phyloP scores from a whole-genome alignment of 23 tunicate species.

The Diplosoma virens region DNA sequence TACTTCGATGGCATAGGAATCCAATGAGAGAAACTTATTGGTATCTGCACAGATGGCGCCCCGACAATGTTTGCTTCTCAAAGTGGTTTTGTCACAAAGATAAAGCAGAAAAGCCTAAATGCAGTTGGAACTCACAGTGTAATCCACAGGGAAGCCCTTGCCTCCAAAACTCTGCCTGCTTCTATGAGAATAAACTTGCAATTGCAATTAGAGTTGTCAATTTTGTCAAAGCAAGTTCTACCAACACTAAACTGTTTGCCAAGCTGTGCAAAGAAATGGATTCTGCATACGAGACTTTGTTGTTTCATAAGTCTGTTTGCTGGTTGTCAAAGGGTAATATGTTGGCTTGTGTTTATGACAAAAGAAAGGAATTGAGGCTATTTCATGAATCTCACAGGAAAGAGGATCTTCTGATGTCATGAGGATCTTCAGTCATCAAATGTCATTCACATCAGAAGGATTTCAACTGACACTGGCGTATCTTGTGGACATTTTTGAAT shows the following conservation, averaged over 20 bases:
- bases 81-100: too few relatives aligned
- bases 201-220: conserved; percentile 42
- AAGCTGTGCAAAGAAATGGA: conserved; percentile 39
- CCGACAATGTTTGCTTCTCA: too few relatives aligned
- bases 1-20: too few relatives aligned
- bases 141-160: conserved; percentile 41
- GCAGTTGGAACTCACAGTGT: conserved; percentile 51
- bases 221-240: too few relatives aligned
- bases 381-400: conserved; percentile 36
- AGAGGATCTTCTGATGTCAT: conserved; percentile 31
- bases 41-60: conserved; percentile 67
- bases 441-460: conserved; percentile 28
- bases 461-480: conserved; percentile 45
- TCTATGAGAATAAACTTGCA: conserved; percentile 30
- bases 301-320: conserved; percentile 42
- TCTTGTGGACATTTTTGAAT: conserved; percentile 37
- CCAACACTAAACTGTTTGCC: too few relatives aligned
- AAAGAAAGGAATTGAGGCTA: conserved; percentile 38
- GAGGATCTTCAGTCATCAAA: too few relatives aligned
- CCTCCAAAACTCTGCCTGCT: conserved; percentile 26
- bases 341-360: conserved; percentile 46
- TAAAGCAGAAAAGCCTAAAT: conserved; percentile 48
- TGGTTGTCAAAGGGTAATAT: conserved; percentile 55
- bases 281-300: conserved; percentile 32
- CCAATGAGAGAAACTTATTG: conserved; percentile 47